Evolutionary conservation across 1,140 invertebrate species (phyloP).

Genomic region (Muscidifurax raptorellus): DNA sequence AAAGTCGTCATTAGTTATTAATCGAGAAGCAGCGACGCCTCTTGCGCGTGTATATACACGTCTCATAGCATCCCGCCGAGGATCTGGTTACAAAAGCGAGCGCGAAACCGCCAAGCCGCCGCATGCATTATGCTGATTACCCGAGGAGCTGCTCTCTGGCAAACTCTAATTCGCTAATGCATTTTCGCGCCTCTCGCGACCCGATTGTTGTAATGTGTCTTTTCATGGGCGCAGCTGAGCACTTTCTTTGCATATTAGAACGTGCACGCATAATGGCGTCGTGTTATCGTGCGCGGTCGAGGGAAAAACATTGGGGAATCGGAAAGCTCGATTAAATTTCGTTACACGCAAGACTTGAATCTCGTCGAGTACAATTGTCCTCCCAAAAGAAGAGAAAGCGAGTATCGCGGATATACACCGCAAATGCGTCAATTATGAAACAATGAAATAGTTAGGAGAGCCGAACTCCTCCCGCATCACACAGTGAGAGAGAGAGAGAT

Average conservation of each 20-base stretch:
- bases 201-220: background rate
- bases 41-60: background rate
- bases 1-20: conserved; percentile 32
- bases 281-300: background rate
- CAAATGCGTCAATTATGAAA: conserved; percentile 71
- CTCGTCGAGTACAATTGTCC: background rate
- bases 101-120: background rate
- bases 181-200: conserved; percentile 38
- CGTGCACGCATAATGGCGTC: too few relatives aligned
- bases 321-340: background rate
- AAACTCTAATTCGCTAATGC: conserved; percentile 56
- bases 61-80: background rate
- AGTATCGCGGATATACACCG: background rate
- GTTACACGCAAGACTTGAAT: background rate
- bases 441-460: conserved; percentile 70
- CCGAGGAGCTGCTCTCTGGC: conserved; percentile 9
- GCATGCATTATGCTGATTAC: conserved; percentile 34
- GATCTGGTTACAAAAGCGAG: background rate
- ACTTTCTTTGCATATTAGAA: background rate
- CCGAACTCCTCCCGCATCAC: conserved; percentile 18
- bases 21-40: background rate
- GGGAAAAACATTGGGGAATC: background rate
- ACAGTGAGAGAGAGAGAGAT: background rate
- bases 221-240: background rate
- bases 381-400: background rate